phyloP scores from a whole-genome alignment of 37 sponge, comb jelly and placozoan species.

The Halichondria panicea region DNA sequence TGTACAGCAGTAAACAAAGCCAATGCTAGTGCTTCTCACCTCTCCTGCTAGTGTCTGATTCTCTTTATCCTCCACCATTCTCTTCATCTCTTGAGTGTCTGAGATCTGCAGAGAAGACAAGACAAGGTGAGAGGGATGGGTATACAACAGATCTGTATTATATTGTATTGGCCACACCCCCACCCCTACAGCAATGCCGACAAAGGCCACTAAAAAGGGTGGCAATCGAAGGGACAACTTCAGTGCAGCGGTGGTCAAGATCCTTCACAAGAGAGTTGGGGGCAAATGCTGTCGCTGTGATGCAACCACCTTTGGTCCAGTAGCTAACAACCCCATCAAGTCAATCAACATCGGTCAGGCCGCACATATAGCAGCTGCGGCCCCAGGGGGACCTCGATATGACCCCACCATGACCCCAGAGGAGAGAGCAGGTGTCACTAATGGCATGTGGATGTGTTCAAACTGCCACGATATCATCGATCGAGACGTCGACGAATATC shows the following conservation, averaged over 20 bases:
- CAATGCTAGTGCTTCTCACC: too few species aligned
- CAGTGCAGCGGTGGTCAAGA: conserved; percentile 28
- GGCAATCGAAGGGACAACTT: conserved; percentile 62
- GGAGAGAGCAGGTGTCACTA: conserved; percentile 41
- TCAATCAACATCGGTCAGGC: conserved; percentile 64
- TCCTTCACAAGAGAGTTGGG: conserved; percentile 45
- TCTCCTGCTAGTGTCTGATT: too few species aligned
- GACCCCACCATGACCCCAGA: conserved; percentile 53
- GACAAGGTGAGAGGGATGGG: too few species aligned
- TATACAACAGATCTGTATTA: too few species aligned
- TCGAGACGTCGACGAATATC: conserved; percentile 36
- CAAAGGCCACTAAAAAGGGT: too few species aligned
- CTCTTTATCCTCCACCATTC: neutral
- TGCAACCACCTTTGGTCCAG: conserved; percentile 62
- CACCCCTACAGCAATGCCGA: too few species aligned
- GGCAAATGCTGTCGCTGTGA: conserved; percentile 64
- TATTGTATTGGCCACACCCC: too few species aligned
- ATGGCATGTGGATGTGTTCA: conserved; percentile 75
- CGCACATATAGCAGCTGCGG: conserved; percentile 76
- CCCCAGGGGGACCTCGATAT: conserved; percentile 69
- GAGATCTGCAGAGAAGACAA: conserved; percentile 6
- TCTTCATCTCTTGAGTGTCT: conserved; percentile 3
- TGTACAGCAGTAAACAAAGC: too few species aligned
- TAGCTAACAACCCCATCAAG: conserved; percentile 33
- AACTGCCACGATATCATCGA: conserved; percentile 70